These are phyloP conservation scores for Boleophthalmus pectinirostris DNA, from an alignment of 2,113 vertebrate genomes.

Conservation along the genomic window DNA sequence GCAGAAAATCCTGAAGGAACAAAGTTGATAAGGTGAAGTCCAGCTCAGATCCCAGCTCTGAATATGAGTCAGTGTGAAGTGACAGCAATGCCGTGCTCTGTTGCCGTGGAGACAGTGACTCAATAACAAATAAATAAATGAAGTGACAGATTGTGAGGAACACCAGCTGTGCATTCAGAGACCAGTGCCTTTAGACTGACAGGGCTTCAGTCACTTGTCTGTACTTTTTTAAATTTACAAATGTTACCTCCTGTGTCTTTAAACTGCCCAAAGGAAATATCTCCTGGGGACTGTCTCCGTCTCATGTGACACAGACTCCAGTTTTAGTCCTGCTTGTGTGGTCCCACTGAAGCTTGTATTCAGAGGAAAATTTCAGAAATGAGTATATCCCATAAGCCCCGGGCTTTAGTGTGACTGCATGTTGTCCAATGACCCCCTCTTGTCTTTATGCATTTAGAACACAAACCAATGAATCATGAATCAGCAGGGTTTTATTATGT, in stretches of 20 bases:
- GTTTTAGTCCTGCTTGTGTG: not conserved
- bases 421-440: not conserved
- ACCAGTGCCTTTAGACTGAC: constrained; percentile 8
- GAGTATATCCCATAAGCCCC: not conserved
- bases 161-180: constrained; percentile 9
- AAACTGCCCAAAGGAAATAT: not conserved
- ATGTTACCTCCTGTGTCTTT: not conserved
- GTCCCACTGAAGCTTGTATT: not conserved
- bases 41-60: not conserved
- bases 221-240: not conserved
- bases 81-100: constrained; percentile 1
- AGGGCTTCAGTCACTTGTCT: not conserved
- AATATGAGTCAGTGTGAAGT: constrained; percentile 7
- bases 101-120: constrained; percentile 2
- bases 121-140: constrained; percentile 12
- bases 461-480: not conserved
- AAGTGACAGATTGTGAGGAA: constrained; percentile 12
- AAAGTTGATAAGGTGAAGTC: constrained; percentile 5
- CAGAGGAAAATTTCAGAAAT: not conserved
- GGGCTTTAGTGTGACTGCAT: not conserved
- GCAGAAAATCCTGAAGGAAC: not conserved
- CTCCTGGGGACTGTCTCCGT: not conserved
- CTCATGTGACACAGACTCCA: too few relatives aligned
- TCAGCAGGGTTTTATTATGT: not conserved
- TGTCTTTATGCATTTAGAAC: not conserved